A percentile compares a stretch with the other conserved stretches of the same genome.
Conservation (phyloP, 2,797 vertebrate species). For the Typhlichthys eigenmanni region DNA sequence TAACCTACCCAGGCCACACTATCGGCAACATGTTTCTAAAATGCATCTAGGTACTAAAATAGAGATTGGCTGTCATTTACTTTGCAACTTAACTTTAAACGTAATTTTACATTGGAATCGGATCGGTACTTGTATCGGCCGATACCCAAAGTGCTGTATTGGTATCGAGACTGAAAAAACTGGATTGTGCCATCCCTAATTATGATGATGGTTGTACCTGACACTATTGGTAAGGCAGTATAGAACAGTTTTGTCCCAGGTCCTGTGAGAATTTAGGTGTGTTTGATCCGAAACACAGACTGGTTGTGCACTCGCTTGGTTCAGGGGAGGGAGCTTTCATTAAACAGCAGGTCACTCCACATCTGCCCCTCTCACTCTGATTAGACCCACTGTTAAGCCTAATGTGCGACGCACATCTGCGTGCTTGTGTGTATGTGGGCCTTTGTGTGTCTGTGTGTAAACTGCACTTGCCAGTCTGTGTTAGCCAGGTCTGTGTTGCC, state of each 20-base stretch:
- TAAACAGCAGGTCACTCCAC: conserved; percentile 61
- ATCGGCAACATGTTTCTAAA: too few species aligned
- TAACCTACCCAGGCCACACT: too few species aligned
- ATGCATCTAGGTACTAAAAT: too few species aligned
- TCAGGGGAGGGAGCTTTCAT: conserved; percentile 47
- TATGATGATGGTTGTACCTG: conserved; percentile 21
- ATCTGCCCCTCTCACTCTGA: conserved; percentile 67
- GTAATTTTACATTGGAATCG: too few species aligned
- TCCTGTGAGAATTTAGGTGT: conserved; percentile 36
- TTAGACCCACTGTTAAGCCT: conserved; percentile 57
- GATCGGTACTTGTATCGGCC: too few species aligned
- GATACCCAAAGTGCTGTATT: too few species aligned
- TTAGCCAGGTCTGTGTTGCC: conserved; percentile 9
- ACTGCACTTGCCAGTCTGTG: conserved; percentile 20
- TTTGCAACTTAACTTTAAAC: too few species aligned
- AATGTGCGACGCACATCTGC: conserved; percentile 50
- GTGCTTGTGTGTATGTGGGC: conserved; percentile 20
- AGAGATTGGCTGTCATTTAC: too few species aligned
- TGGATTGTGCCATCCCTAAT: too few species aligned
- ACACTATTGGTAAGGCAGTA: conserved; percentile 20
- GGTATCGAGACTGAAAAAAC: too few species aligned
- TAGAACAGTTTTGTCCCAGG: conserved; percentile 23
- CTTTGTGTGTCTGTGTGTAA: conserved; percentile 3
- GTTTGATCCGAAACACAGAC: conserved; percentile 44
- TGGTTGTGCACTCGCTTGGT: conserved; percentile 47